These are phyloP conservation scores for Oceanodroma leucorhoa DNA, from an alignment of 2,797 vertebrate genomes.

Conservation along the genomic window DNA sequence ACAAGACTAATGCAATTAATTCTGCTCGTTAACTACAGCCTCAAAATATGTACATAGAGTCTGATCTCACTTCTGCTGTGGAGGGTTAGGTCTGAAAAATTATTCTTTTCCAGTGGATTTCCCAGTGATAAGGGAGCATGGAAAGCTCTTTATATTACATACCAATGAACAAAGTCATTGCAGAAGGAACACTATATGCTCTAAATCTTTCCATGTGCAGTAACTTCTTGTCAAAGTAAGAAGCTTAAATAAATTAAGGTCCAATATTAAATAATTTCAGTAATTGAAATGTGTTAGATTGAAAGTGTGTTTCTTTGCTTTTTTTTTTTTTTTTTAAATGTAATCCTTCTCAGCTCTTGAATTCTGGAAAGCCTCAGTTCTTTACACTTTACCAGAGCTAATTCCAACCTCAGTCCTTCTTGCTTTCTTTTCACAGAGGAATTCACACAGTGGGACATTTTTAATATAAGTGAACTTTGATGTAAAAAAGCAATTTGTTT, in stretches of 20 bases:
- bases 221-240: constrained; percentile 19
- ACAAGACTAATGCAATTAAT: constrained; percentile 58
- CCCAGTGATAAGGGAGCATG: not conserved
- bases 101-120: not conserved
- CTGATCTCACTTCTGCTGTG: constrained; percentile 12
- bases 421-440: constrained; percentile 21
- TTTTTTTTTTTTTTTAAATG: not conserved
- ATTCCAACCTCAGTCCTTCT: constrained; percentile 11
- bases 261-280: constrained; percentile 4
- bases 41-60: not conserved
- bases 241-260: constrained; percentile 18
- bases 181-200: not conserved
- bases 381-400: constrained; percentile 26
- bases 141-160: not conserved
- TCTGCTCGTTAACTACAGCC: constrained; percentile 38
- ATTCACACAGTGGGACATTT: constrained; percentile 19
- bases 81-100: not conserved
- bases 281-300: constrained; percentile 7
- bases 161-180: not conserved
- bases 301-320: not conserved
- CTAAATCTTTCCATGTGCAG: not conserved
- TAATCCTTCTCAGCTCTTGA: not conserved
- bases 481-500: constrained; percentile 59
- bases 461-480: constrained; percentile 27
- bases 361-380: constrained; percentile 17